Evolutionary conservation across 2,113 vertebrate species (phyloP).

Genomic region (Microcebus griseorufus): DNA sequence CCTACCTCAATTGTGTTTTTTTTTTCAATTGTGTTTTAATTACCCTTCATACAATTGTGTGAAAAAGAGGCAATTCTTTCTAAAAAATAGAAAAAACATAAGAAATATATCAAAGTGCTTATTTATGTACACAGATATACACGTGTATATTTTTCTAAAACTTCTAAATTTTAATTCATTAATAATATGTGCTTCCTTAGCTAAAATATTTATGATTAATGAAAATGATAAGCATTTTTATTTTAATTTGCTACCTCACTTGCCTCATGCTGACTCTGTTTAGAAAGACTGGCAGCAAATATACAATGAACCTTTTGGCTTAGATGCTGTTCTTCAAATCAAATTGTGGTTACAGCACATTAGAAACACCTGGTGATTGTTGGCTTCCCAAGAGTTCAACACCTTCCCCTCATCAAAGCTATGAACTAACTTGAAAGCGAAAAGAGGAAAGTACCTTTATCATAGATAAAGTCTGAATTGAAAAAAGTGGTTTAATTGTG

Average conservation of each 20-base stretch:
- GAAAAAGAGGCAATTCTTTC: not conserved
- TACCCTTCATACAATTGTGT: not conserved
- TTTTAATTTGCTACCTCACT: not conserved
- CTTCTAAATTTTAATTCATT: not conserved
- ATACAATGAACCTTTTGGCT: not conserved
- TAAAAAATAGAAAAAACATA: not conserved
- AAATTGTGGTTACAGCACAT: not conserved
- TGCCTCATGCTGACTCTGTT: not conserved
- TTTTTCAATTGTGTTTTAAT: not conserved
- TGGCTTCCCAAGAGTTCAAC: not conserved
- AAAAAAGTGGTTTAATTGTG: not conserved
- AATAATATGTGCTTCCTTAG: not conserved
- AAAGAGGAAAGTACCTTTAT: not conserved
- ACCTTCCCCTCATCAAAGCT: not conserved
- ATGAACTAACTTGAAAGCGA: not conserved
- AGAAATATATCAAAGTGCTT: not conserved
- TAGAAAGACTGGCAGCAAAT: not conserved
- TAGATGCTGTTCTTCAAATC: not conserved
- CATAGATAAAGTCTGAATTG: not conserved
- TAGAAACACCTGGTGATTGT: not conserved
- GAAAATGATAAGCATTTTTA: not conserved
- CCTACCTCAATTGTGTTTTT: not conserved
- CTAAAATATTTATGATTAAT: not conserved
- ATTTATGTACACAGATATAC: not conserved
- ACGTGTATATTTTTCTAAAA: not conserved